Evolutionary conservation across 2,888 invertebrate genomes (phyloP).

Genomic region (Meiosimyza decipiens): DNA sequence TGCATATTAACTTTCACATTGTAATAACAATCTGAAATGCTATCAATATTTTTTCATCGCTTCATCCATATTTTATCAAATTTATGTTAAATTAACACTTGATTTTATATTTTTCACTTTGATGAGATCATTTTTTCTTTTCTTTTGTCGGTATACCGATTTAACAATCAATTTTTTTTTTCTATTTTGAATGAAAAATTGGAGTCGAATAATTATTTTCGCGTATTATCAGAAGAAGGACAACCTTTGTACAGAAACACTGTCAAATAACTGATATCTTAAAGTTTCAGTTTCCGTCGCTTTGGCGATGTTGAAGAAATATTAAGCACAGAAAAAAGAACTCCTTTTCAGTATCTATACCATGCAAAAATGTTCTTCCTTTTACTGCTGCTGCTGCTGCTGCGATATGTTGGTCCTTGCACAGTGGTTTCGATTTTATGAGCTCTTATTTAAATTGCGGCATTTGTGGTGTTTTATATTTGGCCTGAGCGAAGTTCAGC

Average conservation of each 20-base stretch:
- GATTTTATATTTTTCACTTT: constrained; percentile 32
- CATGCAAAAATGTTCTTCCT: constrained; percentile 39
- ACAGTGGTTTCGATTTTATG: constrained; percentile 11
- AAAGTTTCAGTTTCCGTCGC: constrained; percentile 8
- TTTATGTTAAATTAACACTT: constrained; percentile 6
- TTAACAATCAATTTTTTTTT: constrained; percentile 33
- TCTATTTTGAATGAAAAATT: constrained; percentile 30
- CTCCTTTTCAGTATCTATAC: constrained; percentile 45
- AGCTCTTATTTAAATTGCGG: too few relatives aligned
- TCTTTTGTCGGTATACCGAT: constrained; percentile 46
- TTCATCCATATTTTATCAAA: constrained; percentile 14
- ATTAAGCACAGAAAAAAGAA: constrained; percentile 21
- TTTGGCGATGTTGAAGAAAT: neutral
- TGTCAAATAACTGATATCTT: constrained; percentile 60
- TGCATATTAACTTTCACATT: too few relatives aligned
- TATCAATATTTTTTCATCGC: neutral
- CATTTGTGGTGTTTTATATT: too few relatives aligned
- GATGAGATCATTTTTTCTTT: constrained; percentile 29
- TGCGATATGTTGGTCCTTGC: constrained; percentile 34
- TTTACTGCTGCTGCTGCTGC: constrained; percentile 21
- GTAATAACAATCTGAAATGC: too few relatives aligned
- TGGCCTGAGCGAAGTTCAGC: too few relatives aligned
- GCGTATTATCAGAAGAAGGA: constrained; percentile 41
- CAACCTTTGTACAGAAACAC: constrained; percentile 64
- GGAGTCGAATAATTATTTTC: constrained; percentile 29